Base-by-base conservation (phyloP, 2,113 vertebrate genomes). In the Lichenostomus cassidix region DNA sequence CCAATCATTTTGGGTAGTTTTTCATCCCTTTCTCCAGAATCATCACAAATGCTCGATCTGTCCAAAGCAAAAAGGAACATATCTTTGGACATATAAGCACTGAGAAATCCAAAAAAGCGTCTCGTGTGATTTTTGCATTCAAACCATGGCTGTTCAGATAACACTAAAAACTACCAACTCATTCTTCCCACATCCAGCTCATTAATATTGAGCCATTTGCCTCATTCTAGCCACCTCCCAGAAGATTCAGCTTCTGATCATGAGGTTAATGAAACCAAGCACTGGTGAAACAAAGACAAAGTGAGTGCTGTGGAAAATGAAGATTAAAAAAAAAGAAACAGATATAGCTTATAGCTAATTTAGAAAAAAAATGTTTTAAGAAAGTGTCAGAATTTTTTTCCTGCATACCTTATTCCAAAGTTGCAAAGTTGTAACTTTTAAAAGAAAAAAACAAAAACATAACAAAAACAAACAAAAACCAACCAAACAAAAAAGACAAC, bases 21-120 rank as follows among this genome's bases (percentile, higher is more conserved):
- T 89, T 98, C 98, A 46, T 97, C 97, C 71, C 85, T 97, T 90
- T 98, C 98, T 42, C 93, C 96, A 89, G 93, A 89, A 85, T 98
- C 97, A 44, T 98, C 97, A 93, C 96, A 94, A 92, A 93, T 91
- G 56, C 87, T 95, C 56, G 96, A 96, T 94, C 97, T 98, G 91
- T 81, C 62, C 63, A 96, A 94, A 83, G 64, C 84, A 94, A 91
- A 93, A 91, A 59, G 20, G 23, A 90, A 91, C 7, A 25, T 3
- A 71, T 11, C 8, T 28, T 81, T 92, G 41, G 37, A 75, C 65
- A n/a, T 8, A 5, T 0, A 80, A 76, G 31, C 3, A 0, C 41
- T 73, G 27, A 88, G 60, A 76, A 68, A 64, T 27, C 28, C 3
- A 1, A 92, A 56, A 81, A 90, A 78, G 27, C 3, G 0, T 75